Base-by-base conservation (phyloP, 2,797 vertebrate genomes). In the Sebastes wilsoni region DNA sequence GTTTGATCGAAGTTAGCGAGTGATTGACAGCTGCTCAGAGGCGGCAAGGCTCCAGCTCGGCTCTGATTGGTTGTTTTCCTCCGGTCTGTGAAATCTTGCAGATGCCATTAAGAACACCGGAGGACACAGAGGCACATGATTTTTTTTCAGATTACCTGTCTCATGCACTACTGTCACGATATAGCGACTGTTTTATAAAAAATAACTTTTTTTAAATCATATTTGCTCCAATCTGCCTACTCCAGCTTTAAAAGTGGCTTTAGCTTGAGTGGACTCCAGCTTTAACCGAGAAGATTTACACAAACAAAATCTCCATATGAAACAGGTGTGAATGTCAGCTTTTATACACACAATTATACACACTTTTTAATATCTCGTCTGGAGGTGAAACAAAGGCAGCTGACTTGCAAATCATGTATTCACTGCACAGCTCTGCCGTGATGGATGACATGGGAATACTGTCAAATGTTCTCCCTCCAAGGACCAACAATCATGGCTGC, bases 371-470 rank as follows among this genome's bases (percentile, higher is more conserved):
- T 8, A 62, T 77, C 25, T 60, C 6, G 23, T 64, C 4, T 54
- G 3, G 34, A 77, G 77, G 36, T 75, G 77, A 75, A 80, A 66
- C 79, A 59, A 78, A 72, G 66, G 28, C 58, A 66, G 62, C 27
- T 59, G 75, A 23, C 16, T n/a, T 46, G 34, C 49, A 58, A 58
- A 77, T 81, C 72, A 22, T 66, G 75, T 38, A 62, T 72, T 89
- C 77, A 54, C 32, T 38, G 61, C 60, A 66, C 77, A 54, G 61
- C 70, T 61, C 52, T 22, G 68, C 73, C 30, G 23, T 81, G 83
- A 87, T 86, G 79, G 77, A 84, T 66, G 72, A 6, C 76, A 65
- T 18, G 72, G 46, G 81, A 82, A 46, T 52, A 36, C 82, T 14
- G 12, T 79, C 71, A 80, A 54, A 84, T 58, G 77, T 82, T 81